Percentiles rank a stretch among this genome's conserved stretches.
Conservation (phyloP, 2,113 vertebrate species). For the Neolamprologus longior region DNA sequence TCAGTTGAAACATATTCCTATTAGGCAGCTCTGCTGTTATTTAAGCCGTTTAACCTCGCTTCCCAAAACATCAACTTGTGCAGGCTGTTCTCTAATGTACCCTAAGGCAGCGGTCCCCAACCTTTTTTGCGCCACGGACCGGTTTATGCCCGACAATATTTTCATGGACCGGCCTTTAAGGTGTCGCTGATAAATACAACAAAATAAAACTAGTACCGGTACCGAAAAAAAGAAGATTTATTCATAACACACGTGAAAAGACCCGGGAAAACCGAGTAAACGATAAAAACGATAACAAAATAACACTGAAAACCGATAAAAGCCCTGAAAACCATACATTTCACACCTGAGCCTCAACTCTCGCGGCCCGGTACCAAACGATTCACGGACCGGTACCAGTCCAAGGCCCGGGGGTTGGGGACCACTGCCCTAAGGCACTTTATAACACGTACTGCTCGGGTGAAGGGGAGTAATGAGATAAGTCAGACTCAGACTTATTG, state of each 20-base stretch:
- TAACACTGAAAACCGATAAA: no score
- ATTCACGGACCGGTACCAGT: fast-evolving
- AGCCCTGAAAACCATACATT: no score
- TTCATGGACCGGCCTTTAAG: not conserved
- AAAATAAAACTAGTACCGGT: not conserved
- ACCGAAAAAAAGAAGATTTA: not conserved
- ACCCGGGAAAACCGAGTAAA: no score
- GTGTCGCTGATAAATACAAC: not conserved
- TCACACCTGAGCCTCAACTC: no score
- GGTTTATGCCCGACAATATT: not conserved
- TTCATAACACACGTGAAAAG: not conserved
- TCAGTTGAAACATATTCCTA: not conserved
- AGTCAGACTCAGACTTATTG: not conserved
- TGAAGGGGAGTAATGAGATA: not conserved
- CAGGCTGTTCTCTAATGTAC: not conserved
- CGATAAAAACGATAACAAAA: no score
- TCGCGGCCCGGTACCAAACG: fast-evolving
- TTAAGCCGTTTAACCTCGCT: not conserved
- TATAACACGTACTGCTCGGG: not conserved
- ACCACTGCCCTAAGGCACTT: not conserved
- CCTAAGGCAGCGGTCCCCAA: not conserved
- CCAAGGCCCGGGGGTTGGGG: fast-evolving
- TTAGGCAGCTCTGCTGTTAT: not conserved
- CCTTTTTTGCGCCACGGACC: not conserved
- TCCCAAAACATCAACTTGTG: not conserved